Conservation (phyloP, 2,888 invertebrate genomes). For the Dioctria linearis region DNA sequence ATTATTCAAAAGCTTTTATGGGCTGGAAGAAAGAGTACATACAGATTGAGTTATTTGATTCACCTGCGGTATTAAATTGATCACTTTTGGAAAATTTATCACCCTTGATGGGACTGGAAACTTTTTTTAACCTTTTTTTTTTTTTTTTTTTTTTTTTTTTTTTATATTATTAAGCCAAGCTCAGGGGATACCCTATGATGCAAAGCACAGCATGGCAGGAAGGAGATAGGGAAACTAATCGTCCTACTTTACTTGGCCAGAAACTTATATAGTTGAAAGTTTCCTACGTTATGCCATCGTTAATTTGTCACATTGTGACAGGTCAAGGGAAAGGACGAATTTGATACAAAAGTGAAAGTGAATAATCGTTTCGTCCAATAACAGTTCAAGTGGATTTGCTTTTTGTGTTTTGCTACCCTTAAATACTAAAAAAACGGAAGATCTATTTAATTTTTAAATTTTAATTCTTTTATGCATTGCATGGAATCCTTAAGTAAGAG, state of each 20-base stretch:
- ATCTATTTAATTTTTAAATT: too few relatives aligned
- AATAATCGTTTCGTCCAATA: background rate
- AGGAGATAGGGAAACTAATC: too few relatives aligned
- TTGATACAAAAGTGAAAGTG: background rate
- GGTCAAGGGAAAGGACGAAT: conserved; percentile 31
- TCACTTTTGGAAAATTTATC: conserved; percentile 50
- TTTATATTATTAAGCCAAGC: too few relatives aligned
- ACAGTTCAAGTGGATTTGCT: too few relatives aligned
- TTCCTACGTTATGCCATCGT: conserved; percentile 43
- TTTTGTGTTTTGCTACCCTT: too few relatives aligned
- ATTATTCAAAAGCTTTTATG: background rate
- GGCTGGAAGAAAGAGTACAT: conserved; percentile 3
- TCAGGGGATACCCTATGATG: too few relatives aligned
- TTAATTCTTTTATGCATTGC: too few relatives aligned
- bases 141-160: background rate
- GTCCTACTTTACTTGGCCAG: background rate
- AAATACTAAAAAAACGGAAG: too few relatives aligned
- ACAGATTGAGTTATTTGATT: conserved; percentile 49
- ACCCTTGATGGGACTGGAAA: conserved; percentile 46
- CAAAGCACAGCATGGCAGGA: too few relatives aligned
- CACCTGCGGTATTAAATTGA: conserved; percentile 39
- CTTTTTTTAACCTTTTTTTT: conserved; percentile 24
- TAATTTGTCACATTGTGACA: conserved; percentile 54
- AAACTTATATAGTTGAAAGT: conserved; percentile 29
- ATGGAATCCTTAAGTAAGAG: too few relatives aligned